A percentile compares a stretch with the other conserved stretches of the same genome.
phyloP scores from a whole-genome alignment of 2,113 vertebrate species.

The Dissostichus mawsoni region DNA sequence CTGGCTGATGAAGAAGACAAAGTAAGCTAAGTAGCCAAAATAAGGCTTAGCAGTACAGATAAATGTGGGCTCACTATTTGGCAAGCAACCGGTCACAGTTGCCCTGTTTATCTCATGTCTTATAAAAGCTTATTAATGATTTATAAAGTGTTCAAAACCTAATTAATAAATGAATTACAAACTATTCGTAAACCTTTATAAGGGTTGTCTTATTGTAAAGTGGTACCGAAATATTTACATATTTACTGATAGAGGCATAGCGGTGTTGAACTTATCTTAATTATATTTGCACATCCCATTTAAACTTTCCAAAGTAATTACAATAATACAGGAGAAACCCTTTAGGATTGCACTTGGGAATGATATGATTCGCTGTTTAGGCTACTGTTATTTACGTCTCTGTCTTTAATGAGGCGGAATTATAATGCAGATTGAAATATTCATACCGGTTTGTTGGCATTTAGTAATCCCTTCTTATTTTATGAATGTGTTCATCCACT shows the following conservation, averaged over 20 bases:
- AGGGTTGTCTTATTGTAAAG: no score
- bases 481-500: constrained; percentile 46
- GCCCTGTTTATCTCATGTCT: no score
- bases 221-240: no score
- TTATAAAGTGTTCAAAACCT: no score
- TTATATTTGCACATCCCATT: constrained; percentile 4
- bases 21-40: no score
- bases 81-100: no score
- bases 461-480: constrained; percentile 43
- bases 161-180: no score
- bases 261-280: background rate
- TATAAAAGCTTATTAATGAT: no score
- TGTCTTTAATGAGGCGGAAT: constrained; percentile 47
- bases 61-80: no score
- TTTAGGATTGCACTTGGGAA: constrained; percentile 24
- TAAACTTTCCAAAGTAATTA: constrained; percentile 2
- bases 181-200: no score
- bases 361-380: constrained; percentile 34
- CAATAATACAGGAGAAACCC: background rate
- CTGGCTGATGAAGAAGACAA: no score
- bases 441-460: constrained; percentile 56
- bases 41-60: no score
- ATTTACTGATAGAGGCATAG: background rate
- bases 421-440: constrained; percentile 45
- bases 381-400: constrained; percentile 54